Conservation (phyloP, 2,888 invertebrate genomes). For the Clanis bilineata region DNA sequence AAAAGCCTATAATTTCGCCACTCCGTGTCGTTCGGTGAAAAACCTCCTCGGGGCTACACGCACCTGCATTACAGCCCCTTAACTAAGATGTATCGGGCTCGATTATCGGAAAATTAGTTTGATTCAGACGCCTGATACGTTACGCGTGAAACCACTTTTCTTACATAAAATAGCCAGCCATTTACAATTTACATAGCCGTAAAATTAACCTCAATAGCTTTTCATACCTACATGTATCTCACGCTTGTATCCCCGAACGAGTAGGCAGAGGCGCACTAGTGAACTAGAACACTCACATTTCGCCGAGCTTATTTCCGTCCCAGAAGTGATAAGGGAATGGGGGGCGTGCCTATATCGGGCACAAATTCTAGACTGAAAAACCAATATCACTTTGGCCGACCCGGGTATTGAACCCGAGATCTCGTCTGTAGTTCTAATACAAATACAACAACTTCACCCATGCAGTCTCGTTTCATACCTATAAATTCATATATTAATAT, state of each 20-base stretch:
- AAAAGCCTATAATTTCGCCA: slow-evolving; percentile 71
- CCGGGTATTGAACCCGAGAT: too few relatives aligned
- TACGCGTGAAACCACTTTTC: slow-evolving; percentile 8
- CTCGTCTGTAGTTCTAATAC: background rate
- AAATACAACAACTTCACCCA: background rate
- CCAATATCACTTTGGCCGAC: too few relatives aligned
- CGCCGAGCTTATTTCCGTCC: too few relatives aligned
- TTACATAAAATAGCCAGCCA: slow-evolving; percentile 5
- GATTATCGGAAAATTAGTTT: slow-evolving; percentile 31
- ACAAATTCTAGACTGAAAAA: too few relatives aligned
- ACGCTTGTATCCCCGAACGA: too few relatives aligned
- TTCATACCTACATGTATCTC: too few relatives aligned
- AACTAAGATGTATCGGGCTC: slow-evolving; percentile 37
- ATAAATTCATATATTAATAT: background rate
- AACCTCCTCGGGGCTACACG: slow-evolving; percentile 60
- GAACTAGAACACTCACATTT: too few relatives aligned
- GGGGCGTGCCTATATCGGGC: too few relatives aligned
- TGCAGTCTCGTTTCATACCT: background rate
- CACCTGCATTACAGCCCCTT: slow-evolving; percentile 29
- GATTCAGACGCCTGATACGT: slow-evolving; percentile 17
- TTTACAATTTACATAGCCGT: slow-evolving; percentile 7
- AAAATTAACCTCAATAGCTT: too few relatives aligned
- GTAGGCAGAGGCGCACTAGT: too few relatives aligned
- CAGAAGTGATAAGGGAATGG: too few relatives aligned
- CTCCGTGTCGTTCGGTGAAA: slow-evolving; percentile 55